phyloP scores from a whole-genome alignment of 1,140 invertebrate species.

The Coenobita brevimanus region DNA sequence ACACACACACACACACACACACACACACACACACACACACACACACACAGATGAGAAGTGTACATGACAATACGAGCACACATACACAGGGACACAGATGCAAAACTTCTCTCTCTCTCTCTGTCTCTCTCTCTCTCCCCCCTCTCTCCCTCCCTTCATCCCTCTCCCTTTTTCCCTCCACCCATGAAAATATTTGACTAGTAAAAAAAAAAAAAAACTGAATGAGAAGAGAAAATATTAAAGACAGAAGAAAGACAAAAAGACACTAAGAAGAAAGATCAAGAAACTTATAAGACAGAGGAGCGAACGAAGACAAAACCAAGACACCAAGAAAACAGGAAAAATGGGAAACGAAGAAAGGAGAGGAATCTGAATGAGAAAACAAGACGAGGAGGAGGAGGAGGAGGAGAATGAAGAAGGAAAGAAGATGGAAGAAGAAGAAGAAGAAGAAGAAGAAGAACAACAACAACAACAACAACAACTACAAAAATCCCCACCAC shows the following conservation, averaged over 20 bases:
- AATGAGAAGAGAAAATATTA: not conserved
- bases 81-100: not conserved
- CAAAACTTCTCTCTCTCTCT: no score
- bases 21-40: not conserved
- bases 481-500: no score
- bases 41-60: not conserved
- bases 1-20: not conserved
- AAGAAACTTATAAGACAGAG: not conserved
- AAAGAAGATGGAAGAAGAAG: no score
- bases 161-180: not conserved
- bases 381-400: no score
- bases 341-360: no score
- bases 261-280: no score
- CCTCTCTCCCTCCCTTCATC: conserved; percentile 6
- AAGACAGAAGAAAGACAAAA: not conserved
- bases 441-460: no score
- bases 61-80: not conserved
- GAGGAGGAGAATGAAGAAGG: no score
- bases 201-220: not conserved
- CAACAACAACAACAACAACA: no score
- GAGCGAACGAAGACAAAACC: not conserved
- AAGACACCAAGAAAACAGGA: not conserved
- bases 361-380: no score
- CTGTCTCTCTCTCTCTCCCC: not conserved
- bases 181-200: not conserved